Percentiles rank a stretch among this genome's conserved stretches.
Evolutionary conservation across 2,113 vertebrate genomes (phyloP).

Genomic region (rat (Rattus norvegicus)): GRCr8 NC_086025.1:49363501-49364000

Average conservation of each 20-base stretch:
- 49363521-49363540: neutral
- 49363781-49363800: neutral
- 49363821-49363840: neutral
- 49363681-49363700: neutral
- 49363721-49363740: neutral
- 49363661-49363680: neutral
- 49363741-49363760: neutral
- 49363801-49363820: neutral
- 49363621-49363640: neutral
- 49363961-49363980: slow-evolving; percentile 6
- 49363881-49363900: neutral
- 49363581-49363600: neutral
- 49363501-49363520: neutral
- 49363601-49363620: neutral
- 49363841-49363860: neutral
- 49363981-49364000: slow-evolving; percentile 6
- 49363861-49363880: neutral
- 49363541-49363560: slow-evolving; percentile 38
- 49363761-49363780: neutral
- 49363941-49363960: slow-evolving; percentile 14
- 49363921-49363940: neutral
- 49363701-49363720: neutral
- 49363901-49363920: neutral
- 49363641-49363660: neutral
- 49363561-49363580: neutral